A percentile compares a stretch with the other conserved stretches of the same genome.
Evolutionary conservation across 2,888 invertebrate genomes (phyloP).

Genomic region (Rotaria socialis): DNA sequence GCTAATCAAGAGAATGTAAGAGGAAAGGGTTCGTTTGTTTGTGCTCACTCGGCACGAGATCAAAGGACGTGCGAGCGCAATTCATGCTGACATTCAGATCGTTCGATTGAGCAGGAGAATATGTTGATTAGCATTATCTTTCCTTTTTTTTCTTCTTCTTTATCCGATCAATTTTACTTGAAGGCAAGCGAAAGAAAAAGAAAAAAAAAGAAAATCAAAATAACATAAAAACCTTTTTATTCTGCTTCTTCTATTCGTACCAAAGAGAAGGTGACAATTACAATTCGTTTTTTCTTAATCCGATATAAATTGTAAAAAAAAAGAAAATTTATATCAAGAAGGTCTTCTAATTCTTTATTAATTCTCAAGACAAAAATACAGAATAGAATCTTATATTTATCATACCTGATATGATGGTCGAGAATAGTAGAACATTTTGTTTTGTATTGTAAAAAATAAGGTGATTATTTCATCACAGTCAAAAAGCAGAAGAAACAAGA

Average conservation of each 20-base stretch:
- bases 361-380: neutral
- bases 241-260: neutral
- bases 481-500: conserved; percentile 3
- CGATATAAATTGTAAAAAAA: conserved; percentile 7
- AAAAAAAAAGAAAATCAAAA: neutral
- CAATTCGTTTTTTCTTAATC: neutral
- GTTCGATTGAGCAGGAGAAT: conserved; percentile 29
- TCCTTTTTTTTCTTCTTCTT: neutral
- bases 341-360: neutral
- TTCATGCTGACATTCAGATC: conserved; percentile 29
- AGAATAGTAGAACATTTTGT: conserved; percentile 19
- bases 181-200: neutral
- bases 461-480: neutral
- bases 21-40: conserved; percentile 10
- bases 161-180: neutral
- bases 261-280: conserved; percentile 16
- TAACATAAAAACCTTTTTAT: neutral
- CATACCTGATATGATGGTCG: conserved; percentile 32
- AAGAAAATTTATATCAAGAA: neutral
- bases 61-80: conserved; percentile 15
- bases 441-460: neutral
- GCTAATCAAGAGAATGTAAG: conserved; percentile 8
- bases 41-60: conserved; percentile 32
- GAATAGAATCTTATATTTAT: too few relatives aligned
- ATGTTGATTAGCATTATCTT: conserved; percentile 24